These are phyloP conservation scores for Atta texana DNA, from an alignment of 1,140 invertebrate genomes.

Conservation along the genomic window DNA sequence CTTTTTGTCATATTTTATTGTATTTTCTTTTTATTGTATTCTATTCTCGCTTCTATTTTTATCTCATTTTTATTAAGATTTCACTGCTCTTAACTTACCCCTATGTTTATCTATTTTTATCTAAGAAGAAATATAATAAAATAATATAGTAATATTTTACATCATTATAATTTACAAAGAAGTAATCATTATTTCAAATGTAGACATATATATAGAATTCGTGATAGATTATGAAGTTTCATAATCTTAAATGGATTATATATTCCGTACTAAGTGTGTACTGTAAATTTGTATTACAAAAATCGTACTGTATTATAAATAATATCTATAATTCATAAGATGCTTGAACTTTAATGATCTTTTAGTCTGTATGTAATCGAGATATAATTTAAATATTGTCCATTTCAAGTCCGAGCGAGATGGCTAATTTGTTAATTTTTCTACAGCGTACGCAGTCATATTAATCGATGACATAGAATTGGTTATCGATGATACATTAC, in stretches of 20 bases:
- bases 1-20: conserved; percentile 35
- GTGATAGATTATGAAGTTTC: conserved; percentile 3
- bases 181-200: conserved; percentile 15
- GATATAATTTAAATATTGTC: not conserved
- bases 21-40: not conserved
- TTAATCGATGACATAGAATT: not conserved
- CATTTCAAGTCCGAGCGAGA: not conserved
- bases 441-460: not conserved
- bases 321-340: not conserved
- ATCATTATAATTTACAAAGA: not conserved
- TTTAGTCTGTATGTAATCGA: not conserved
- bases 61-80: not conserved
- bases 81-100: not conserved
- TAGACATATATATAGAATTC: not conserved
- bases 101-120: not conserved
- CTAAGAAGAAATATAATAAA: not conserved
- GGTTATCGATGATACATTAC: conserved; percentile 44
- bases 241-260: not conserved
- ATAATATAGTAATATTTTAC: not conserved
- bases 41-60: not conserved
- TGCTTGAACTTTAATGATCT: conserved; percentile 19
- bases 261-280: not conserved
- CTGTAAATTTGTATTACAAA: not conserved
- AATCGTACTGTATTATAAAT: not conserved
- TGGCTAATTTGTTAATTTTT: conserved; percentile 22